These are phyloP conservation scores for Oreochromis aureus DNA, from an alignment of 2,113 vertebrate species.

Conservation along the genomic window DNA sequence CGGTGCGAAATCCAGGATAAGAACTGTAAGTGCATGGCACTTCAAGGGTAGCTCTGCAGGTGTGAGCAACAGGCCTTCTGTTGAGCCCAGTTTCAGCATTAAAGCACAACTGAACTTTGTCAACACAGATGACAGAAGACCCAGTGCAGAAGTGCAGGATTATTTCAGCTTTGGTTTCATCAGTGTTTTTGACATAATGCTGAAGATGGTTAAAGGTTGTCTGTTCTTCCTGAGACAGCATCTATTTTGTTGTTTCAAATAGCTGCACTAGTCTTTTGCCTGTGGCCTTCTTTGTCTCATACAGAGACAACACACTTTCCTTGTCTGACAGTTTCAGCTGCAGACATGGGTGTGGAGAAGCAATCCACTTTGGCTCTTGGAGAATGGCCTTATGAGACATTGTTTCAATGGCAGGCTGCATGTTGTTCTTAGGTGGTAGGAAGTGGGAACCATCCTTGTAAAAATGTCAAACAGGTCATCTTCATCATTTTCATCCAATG, in stretches of 20 bases:
- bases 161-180: background rate
- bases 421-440: background rate
- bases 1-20: too few species aligned
- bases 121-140: background rate
- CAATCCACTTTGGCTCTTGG: constrained; percentile 27
- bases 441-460: constrained; percentile 5
- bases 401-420: background rate
- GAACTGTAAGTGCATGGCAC: too few species aligned
- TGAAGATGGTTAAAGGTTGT: background rate
- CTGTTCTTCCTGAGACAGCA: background rate
- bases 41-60: background rate
- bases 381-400: constrained; percentile 2
- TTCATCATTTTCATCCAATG: too few species aligned
- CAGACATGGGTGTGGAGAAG: background rate
- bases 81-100: background rate
- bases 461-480: too few species aligned
- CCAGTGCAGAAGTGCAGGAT: background rate
- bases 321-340: background rate
- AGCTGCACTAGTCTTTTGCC: background rate
- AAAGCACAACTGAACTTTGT: background rate
- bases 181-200: background rate
- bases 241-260: background rate
- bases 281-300: background rate
- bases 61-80: background rate
- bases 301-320: background rate